Conservation (phyloP, 2,797 vertebrate genomes). For the Macroramphosus scolopax region DNA sequence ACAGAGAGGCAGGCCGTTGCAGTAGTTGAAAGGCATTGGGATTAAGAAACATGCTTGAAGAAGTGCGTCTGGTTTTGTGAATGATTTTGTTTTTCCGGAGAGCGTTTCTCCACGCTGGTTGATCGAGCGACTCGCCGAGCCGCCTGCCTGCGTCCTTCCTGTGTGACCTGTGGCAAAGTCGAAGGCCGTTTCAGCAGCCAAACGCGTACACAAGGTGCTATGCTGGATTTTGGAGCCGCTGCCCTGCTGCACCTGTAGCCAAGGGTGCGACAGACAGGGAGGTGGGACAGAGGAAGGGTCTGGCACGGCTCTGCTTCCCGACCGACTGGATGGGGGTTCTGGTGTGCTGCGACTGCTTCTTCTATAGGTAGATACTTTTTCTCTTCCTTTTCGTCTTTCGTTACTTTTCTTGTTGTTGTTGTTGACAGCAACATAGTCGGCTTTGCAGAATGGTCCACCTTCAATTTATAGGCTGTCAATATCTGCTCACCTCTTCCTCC, state of each 20-base stretch:
- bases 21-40: slow-evolving; percentile 55
- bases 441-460: slow-evolving; percentile 4
- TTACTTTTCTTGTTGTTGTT: slow-evolving; percentile 17
- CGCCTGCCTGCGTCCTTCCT: not conserved
- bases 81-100: slow-evolving; percentile 49
- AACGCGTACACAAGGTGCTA: slow-evolving; percentile 25
- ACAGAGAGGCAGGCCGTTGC: slow-evolving; percentile 67
- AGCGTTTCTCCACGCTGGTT: not conserved
- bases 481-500: not conserved
- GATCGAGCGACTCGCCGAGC: not conserved
- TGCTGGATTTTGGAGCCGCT: slow-evolving; percentile 42
- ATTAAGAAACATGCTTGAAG: slow-evolving; percentile 42
- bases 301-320: slow-evolving; percentile 38
- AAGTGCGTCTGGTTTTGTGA: slow-evolving; percentile 47
- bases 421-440: not conserved
- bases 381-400: slow-evolving; percentile 7
- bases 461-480: slow-evolving; percentile 9
- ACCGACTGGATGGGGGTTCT: slow-evolving; percentile 80
- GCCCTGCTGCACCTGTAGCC: slow-evolving; percentile 67
- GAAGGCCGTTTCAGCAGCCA: slow-evolving; percentile 11
- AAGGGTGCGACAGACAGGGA: slow-evolving; percentile 32
- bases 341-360: slow-evolving; percentile 87
- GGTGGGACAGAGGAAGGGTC: slow-evolving; percentile 29
- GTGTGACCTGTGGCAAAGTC: slow-evolving; percentile 11
- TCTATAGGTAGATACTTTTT: slow-evolving; percentile 79